A percentile compares a stretch with the other conserved stretches of the same genome.
Evolutionary conservation across 2,888 invertebrate genomes (phyloP).

Genomic region (Rhagium mordax): DNA sequence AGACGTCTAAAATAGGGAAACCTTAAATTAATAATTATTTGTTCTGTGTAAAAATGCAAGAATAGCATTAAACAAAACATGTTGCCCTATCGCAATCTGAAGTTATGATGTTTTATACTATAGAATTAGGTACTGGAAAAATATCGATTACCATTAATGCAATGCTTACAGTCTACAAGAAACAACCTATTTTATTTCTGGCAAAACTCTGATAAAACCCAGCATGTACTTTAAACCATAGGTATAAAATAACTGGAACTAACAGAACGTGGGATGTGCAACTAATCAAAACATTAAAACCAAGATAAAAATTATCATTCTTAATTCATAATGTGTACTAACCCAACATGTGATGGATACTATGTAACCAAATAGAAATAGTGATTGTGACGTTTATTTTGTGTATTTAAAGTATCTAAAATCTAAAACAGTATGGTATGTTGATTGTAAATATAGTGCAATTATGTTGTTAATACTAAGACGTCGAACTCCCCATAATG

Average conservation of each 20-base stretch:
- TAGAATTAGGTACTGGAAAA: background rate
- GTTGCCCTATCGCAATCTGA: no score
- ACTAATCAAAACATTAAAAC: conserved; percentile 17
- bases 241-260: conserved; percentile 1
- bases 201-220: background rate
- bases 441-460: background rate
- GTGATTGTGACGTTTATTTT: conserved; percentile 1
- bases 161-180: conserved; percentile 21
- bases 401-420: background rate
- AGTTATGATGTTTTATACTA: no score
- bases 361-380: background rate
- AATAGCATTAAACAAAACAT: no score
- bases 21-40: no score
- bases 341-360: background rate
- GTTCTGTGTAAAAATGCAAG: no score
- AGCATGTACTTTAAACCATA: conserved; percentile 1
- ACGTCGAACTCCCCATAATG: conserved; percentile 35
- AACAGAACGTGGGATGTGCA: conserved; percentile 9
- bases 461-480: conserved; percentile 29
- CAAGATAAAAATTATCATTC: background rate
- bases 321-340: conserved; percentile 12
- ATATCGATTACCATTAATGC: background rate
- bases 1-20: no score
- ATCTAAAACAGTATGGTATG: conserved; percentile 10
- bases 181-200: background rate